Base-by-base conservation (phyloP, 2,797 vertebrate genomes). In the Xiphophorus birchmanni region DNA sequence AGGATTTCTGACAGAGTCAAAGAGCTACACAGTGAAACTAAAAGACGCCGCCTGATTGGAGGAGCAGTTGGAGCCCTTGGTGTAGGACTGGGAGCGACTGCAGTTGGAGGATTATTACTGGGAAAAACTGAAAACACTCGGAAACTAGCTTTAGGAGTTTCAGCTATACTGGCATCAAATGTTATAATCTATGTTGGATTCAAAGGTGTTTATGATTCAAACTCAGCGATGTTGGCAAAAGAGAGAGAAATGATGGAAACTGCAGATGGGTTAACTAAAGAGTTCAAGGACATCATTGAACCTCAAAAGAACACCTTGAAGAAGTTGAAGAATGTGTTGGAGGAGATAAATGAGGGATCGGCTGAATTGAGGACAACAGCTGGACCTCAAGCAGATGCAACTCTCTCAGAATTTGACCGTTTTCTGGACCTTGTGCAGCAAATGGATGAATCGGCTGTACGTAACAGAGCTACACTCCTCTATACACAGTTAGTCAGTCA, bases 121-220 rank as follows among this genome's bases (percentile, higher is more conserved):
- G 29, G 18, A 42, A 48, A 0, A 67, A 4, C 0, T 50, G 2
- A 0, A 71, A 32, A 1, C 9, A 6, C 6, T 18, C 15, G 4
- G 45, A 2, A 26, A 0, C 0, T 63, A 0, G 0, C 9, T 50
- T 35, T 0, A 0, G 12, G 4, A 65, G 0, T 13, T 77, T 4
- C 12, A 0, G 0, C 0, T 0, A 26, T 32, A 0, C 1, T 42
- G 6, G 0, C 44, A 44, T 40, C 26, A 23, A 0, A 3, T 10
- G 1, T 0, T 21, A 5, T 7, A 44, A 78, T 23, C 13, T 0
- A 1, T 15, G 0, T 11, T 56, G 72, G 72, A 74, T 2, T 18
- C 0, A 42, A 11, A 69, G 9, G 6, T 23, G 2, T 26, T 69
- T n/a, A 0, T 17, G n/a, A 71, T 1, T 73, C 73, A 71, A 75